These are phyloP conservation scores for Dynastes maya DNA, from an alignment of 2,888 invertebrate species.

Conservation along the genomic window DNA sequence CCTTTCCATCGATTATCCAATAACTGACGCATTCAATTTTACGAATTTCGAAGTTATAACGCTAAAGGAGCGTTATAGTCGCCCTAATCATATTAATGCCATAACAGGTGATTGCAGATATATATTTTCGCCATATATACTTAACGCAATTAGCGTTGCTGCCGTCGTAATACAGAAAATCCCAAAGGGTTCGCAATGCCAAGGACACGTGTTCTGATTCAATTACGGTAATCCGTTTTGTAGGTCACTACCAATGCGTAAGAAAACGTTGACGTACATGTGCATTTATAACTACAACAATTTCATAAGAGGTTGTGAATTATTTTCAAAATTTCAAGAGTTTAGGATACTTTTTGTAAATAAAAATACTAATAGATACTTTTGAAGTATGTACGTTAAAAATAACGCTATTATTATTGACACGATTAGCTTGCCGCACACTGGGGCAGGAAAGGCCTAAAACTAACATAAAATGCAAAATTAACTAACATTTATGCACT, in stretches of 20 bases:
- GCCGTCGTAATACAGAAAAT: slow-evolving; percentile 4
- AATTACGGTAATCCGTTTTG: slow-evolving; percentile 39
- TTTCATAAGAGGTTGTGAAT: not conserved
- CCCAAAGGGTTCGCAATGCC: slow-evolving; percentile 3
- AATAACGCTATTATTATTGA: no score
- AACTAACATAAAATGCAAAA: no score
- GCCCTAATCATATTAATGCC: slow-evolving; percentile 4
- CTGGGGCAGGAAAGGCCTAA: no score
- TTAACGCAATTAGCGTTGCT: slow-evolving; percentile 30
- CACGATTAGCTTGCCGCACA: no score
- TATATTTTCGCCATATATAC: not conserved
- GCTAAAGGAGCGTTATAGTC: not conserved
- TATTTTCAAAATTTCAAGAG: not conserved
- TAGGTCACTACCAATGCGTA: slow-evolving; percentile 17
- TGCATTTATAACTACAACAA: not conserved
- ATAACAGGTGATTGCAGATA: not conserved
- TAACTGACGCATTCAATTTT: not conserved
- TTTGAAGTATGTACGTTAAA: no score
- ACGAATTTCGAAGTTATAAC: not conserved
- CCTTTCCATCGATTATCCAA: slow-evolving; percentile 4
- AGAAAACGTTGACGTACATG: not conserved
- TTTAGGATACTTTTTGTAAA: not conserved
- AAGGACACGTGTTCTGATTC: slow-evolving; percentile 42
- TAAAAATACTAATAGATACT: not conserved
- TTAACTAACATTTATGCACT: no score